Conservation (phyloP, 2,113 vertebrate species). For the Pluvialis apricaria region DNA sequence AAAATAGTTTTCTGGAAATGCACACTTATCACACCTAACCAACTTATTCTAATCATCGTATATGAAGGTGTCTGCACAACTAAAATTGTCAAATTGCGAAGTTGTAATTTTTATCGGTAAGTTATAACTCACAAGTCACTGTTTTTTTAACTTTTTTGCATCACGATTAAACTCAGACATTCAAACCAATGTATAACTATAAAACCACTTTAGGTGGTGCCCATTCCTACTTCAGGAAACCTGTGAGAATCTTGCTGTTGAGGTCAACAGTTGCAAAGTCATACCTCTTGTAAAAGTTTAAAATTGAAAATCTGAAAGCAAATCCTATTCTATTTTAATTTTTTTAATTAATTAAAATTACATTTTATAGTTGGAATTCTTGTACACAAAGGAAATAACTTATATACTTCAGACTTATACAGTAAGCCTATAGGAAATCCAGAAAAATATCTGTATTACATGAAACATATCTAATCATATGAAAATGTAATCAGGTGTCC, state of each 20-base stretch:
- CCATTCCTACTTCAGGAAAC: background rate
- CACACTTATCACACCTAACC: background rate
- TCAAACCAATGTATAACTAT: background rate
- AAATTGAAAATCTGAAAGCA: background rate
- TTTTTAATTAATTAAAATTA: too few species aligned
- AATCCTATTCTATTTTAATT: background rate
- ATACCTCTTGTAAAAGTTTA: background rate
- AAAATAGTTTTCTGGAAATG: constrained; percentile 13
- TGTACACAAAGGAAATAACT: background rate
- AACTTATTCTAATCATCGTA: background rate
- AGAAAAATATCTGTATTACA: background rate
- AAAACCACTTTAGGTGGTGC: background rate
- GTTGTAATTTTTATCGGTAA: background rate
- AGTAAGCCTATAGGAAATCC: background rate
- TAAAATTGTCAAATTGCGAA: background rate
- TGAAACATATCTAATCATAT: background rate
- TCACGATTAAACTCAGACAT: too few species aligned
- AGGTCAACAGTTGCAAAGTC: background rate
- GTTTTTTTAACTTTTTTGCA: background rate
- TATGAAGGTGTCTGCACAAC: background rate
- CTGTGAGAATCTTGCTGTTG: background rate
- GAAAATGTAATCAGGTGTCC: background rate
- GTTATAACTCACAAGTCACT: background rate
- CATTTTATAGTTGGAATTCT: background rate
- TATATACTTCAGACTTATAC: background rate